phyloP scores from a whole-genome alignment of 2,888 invertebrate genomes.

The Bimastos eiseni region DNA sequence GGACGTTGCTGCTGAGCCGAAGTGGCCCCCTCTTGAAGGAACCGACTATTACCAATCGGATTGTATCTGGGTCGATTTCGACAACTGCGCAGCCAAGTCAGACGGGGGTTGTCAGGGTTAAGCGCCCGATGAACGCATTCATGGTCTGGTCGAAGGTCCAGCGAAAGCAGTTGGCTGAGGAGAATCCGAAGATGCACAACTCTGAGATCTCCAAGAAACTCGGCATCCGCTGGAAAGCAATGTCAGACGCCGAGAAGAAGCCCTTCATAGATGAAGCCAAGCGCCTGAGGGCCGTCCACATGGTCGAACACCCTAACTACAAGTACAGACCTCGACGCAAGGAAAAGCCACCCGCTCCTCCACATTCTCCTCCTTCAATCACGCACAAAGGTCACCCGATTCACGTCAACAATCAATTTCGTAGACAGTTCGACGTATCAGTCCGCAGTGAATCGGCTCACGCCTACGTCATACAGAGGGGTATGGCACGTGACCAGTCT shows the following conservation, averaged over 20 bases:
- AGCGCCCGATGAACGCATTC: not conserved
- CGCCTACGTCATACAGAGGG: not conserved
- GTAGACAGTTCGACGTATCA: not conserved
- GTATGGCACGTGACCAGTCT: not conserved
- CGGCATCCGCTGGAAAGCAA: not conserved
- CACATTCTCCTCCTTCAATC: too few relatives aligned
- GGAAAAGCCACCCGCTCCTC: not conserved
- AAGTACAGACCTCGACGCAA: conserved; percentile 13
- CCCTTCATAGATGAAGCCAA: not conserved
- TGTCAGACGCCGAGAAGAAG: not conserved
- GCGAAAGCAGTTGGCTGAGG: not conserved
- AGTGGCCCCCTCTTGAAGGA: not conserved
- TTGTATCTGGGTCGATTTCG: not conserved
- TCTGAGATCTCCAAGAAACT: not conserved
- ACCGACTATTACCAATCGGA: not conserved
- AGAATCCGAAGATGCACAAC: conserved; percentile 6
- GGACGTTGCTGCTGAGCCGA: not conserved
- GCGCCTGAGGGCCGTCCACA: conserved; percentile 2
- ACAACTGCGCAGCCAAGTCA: not conserved
- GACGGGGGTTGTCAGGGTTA: not conserved
- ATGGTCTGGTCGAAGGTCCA: conserved; percentile 4
- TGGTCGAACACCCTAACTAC: not conserved
- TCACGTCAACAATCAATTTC: not conserved
- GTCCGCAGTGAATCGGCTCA: conserved; percentile 6
- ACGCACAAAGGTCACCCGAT: not conserved